Evolutionary conservation across 2,113 vertebrate genomes (phyloP).

Genomic region (Eonycteris spelaea): DNA sequence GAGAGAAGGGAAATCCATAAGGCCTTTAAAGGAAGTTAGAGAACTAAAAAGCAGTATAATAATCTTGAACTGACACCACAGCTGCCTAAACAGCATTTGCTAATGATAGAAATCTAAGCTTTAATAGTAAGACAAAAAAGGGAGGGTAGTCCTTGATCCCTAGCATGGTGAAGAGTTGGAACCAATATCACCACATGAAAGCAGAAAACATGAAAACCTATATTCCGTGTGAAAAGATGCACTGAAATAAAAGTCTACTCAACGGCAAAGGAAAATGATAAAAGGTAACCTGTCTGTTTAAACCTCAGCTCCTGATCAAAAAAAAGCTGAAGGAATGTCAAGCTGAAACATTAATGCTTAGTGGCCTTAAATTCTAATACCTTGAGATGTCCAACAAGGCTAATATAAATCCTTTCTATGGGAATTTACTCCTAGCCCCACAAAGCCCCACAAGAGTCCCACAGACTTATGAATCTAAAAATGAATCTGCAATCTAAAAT

Average conservation of each 20-base stretch:
- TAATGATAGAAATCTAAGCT: background rate
- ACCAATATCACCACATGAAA: background rate
- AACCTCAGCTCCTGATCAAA: background rate
- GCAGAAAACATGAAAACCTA: background rate
- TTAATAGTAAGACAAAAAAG: background rate
- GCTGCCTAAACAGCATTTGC: background rate
- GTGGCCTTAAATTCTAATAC: background rate
- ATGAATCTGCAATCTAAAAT: background rate
- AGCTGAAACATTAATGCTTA: background rate
- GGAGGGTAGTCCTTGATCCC: background rate
- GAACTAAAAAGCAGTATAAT: background rate
- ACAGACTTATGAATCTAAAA: background rate
- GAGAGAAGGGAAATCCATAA: background rate
- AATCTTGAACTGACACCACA: background rate
- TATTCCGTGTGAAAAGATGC: background rate
- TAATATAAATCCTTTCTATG: background rate
- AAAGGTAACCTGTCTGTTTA: slow-evolving; percentile 2
- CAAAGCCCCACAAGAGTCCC: background rate
- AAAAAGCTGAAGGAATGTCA: background rate
- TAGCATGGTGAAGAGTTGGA: background rate
- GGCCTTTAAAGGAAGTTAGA: background rate
- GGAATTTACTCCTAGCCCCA: background rate
- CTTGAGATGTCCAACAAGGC: background rate
- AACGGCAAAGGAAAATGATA: background rate
- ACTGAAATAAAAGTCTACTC: background rate